Evolutionary conservation across 2,888 invertebrate species (phyloP), one percentile per base, ranked within the genome.

Genomic region (Hyposoter dolosus): DNA sequence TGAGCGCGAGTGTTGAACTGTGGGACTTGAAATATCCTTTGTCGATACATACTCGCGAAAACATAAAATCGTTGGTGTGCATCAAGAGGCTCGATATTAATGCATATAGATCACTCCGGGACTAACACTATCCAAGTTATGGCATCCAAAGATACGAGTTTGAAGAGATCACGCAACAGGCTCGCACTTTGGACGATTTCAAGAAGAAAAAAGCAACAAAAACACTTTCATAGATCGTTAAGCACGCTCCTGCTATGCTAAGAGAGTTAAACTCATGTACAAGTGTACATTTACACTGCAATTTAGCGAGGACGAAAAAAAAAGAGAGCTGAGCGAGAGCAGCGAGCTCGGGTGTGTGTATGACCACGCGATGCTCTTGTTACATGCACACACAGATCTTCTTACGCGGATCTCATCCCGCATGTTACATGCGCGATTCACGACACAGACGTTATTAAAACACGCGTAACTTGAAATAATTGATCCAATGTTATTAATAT

Each of bases 221-320:
- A 17, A 72, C 68, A 47, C 80, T 76, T 81, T 83, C 83, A 83
- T 83, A 83, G 86, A 81, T 86, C 83, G 86, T 86, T 86, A 81
- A 86, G 45, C 83, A 66, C 85, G 78, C 74, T 47, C 23, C n/a
- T 19, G 35, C 56, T 40, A 72, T 77, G 32, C 72, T 28, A 65
- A 23, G 60, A 28, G 47, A 79, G 60, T 74, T n/a, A 60, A 65
- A 74, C 53, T 83, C 65, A 15, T 63, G 63, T 50, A 60, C 63
- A 47, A 45, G 50, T 78, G 72, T 63, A 80, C 63, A 12, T 63
- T 50, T 72, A 50, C 56, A 32, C 19, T 79, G 56, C 69, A 60
- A 45, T 69, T 72, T 63, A 72, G 71, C 47, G 45, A 47, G 45
- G 43, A 53, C 3, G 3, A 17, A 32, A 47, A 53, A 68, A 66